These are phyloP conservation scores for Ctenosaura bakeri DNA, from an alignment of 2,797 vertebrate species.

Conservation along the genomic window DNA sequence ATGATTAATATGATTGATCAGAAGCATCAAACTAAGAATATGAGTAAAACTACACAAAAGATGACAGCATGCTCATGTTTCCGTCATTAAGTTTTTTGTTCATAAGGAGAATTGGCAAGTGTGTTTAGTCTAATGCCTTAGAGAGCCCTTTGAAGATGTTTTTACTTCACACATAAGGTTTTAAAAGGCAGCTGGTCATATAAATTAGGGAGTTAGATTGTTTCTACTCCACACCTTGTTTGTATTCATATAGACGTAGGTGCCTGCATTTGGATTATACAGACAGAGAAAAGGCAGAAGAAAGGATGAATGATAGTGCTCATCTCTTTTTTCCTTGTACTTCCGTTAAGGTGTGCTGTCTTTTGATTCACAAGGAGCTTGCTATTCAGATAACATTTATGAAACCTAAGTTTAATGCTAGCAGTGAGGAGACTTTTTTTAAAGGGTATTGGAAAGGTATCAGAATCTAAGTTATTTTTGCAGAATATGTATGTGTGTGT, in stretches of 20 bases:
- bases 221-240: no score
- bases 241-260: no score
- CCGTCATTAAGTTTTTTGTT: not conserved
- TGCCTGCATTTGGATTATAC: not conserved
- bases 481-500: not conserved
- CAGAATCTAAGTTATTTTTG: not conserved
- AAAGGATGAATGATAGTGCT: not conserved
- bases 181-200: no score
- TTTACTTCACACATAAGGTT: no score
- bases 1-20: not conserved
- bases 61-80: not conserved
- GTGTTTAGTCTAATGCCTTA: not conserved
- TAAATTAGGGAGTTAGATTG: no score
- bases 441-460: not conserved
- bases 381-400: not conserved
- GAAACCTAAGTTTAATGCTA: slow-evolving; percentile 12
- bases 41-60: not conserved
- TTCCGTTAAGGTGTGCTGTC: not conserved
- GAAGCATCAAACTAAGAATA: not conserved
- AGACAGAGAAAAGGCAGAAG: not conserved
- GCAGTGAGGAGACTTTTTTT: no score
- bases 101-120: not conserved
- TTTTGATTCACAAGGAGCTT: not conserved
- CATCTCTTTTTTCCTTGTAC: no score
- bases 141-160: no score